Percentiles rank a stretch among this genome's conserved stretches.
Conservation (phyloP, 2,888 invertebrate genomes). For the Paralinhomoeus sp. region DNA sequence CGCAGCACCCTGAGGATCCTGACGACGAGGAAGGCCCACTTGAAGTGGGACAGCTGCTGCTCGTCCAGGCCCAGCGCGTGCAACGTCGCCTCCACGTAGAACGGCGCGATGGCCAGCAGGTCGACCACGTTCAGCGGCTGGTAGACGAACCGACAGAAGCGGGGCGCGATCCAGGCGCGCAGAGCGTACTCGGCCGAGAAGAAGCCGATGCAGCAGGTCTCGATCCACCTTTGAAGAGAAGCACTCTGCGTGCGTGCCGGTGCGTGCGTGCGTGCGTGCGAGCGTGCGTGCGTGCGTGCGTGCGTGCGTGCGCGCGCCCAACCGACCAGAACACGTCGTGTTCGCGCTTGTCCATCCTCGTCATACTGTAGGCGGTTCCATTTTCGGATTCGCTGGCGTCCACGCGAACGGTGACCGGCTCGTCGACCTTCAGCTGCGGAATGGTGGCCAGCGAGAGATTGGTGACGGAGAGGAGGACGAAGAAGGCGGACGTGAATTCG, state of each 20-base stretch:
- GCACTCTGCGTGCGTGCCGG: too few species aligned
- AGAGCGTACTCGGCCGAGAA: conserved; percentile 22
- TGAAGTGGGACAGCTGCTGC: background rate
- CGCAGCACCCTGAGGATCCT: conserved; percentile 19
- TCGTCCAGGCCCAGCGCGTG: background rate
- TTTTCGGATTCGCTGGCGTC: too few species aligned
- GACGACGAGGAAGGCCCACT: conserved; percentile 24
- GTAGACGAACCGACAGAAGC: conserved; percentile 15
- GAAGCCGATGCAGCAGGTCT: conserved; percentile 19
- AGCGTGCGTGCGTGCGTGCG: too few species aligned
- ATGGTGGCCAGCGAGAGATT: conserved; percentile 22
- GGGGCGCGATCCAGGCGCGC: conserved; percentile 14
- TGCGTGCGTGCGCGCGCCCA: too few species aligned
- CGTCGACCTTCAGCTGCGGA: conserved; percentile 14
- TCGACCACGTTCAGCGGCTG: conserved; percentile 7
- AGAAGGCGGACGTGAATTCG: conserved; percentile 20
- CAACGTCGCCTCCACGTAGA: conserved; percentile 17
- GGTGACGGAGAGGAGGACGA: conserved; percentile 23
- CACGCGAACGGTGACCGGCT: background rate
- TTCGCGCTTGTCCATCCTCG: background rate
- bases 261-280: too few species aligned
- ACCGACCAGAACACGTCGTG: background rate
- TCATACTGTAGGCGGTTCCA: too few species aligned
- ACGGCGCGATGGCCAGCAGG: conserved; percentile 20
- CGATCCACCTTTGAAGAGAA: background rate